Conservation (phyloP, 92 coral and sea anemone genomes). For the Pocillopora meandrina region DNA sequence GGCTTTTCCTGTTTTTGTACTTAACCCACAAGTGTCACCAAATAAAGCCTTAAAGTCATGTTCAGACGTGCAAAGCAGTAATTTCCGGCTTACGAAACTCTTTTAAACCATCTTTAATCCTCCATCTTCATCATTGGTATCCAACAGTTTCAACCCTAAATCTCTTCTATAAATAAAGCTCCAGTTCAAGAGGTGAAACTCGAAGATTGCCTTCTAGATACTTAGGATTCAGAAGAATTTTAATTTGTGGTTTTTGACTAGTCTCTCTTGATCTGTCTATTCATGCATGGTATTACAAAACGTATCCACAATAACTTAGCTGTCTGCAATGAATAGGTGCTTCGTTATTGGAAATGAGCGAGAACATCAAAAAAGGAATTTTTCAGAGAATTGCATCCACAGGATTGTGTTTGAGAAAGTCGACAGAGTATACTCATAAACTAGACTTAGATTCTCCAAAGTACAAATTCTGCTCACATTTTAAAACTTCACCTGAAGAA, state of each 20-base stretch:
- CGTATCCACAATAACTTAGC: not conserved
- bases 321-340: not conserved
- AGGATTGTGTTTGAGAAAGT: too few relatives aligned
- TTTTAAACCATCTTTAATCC: not conserved
- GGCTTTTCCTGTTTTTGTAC: too few relatives aligned
- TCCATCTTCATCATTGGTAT: not conserved
- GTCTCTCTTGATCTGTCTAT: not conserved
- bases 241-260: conserved; percentile 18
- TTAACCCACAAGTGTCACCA: not conserved
- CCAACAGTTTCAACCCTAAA: not conserved
- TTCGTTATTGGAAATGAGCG: too few relatives aligned
- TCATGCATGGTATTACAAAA: not conserved
- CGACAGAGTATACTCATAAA: too few relatives aligned
- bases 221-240: not conserved
- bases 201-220: not conserved
- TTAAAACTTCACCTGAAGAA: too few relatives aligned
- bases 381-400: too few relatives aligned
- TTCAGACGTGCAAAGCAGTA: conserved; percentile 13
- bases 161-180: not conserved
- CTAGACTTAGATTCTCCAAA: too few relatives aligned
- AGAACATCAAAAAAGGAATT: too few relatives aligned
- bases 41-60: not conserved
- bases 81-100: not conserved
- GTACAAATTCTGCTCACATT: too few relatives aligned
- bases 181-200: not conserved